Conservation (phyloP, 2,888 invertebrate species). For the Pachycephus smyrnensis region DNA sequence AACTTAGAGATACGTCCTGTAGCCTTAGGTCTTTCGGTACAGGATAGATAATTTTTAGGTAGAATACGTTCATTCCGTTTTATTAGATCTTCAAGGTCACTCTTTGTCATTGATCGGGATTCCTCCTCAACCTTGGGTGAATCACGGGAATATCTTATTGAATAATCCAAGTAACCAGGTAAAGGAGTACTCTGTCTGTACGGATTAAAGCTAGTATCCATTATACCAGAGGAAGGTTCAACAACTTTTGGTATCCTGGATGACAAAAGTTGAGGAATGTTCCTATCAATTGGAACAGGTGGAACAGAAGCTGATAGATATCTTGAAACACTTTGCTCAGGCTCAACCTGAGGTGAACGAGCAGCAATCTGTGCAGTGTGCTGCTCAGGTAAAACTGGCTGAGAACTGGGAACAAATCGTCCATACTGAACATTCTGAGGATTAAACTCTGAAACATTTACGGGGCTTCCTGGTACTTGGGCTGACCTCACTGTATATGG, state of each 20-base stretch:
- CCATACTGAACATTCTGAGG: background rate
- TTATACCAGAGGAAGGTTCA: background rate
- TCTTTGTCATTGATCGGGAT: slow-evolving; percentile 8
- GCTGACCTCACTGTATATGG: background rate
- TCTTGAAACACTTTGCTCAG: background rate
- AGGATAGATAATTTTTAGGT: slow-evolving; percentile 14
- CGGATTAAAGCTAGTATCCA: slow-evolving; percentile 12
- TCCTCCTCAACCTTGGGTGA: background rate
- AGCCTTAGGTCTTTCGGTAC: slow-evolving; percentile 7
- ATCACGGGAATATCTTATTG: slow-evolving; percentile 13
- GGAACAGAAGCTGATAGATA: background rate
- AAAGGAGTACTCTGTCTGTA: slow-evolving; percentile 21
- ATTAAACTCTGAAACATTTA: background rate
- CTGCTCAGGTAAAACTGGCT: background rate
- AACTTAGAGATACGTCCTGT: slow-evolving; percentile 5
- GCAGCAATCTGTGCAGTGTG: background rate
- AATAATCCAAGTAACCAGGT: slow-evolving; percentile 24
- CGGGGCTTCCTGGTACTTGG: background rate
- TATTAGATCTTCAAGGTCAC: slow-evolving; percentile 15
- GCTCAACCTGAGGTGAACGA: background rate
- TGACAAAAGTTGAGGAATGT: background rate
- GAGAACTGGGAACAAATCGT: background rate
- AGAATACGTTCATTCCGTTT: slow-evolving; percentile 15
- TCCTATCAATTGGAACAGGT: background rate
- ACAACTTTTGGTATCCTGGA: background rate